These are phyloP conservation scores for Atta texana DNA, from an alignment of 1,140 invertebrate species.

Conservation along the genomic window DNA sequence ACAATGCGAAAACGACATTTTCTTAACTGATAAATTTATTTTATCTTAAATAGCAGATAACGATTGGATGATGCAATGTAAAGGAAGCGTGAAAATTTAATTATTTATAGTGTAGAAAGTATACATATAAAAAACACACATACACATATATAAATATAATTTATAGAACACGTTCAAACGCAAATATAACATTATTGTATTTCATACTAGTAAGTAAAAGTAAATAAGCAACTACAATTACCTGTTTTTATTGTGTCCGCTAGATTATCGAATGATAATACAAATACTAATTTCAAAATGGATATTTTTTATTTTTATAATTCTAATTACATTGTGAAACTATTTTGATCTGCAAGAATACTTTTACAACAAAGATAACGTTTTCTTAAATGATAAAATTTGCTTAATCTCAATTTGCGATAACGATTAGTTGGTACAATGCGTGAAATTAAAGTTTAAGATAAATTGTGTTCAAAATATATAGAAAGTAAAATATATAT, in stretches of 20 bases:
- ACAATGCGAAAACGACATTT: background rate
- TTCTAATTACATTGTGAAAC: background rate
- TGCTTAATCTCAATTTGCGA: too few relatives aligned
- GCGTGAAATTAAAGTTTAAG: too few relatives aligned
- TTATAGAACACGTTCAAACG: background rate
- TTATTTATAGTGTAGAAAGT: background rate
- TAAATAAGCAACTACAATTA: background rate
- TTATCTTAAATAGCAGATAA: background rate
- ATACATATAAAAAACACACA: background rate
- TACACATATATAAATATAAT: background rate
- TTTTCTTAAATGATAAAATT: too few relatives aligned
- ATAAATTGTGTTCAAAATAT: too few relatives aligned
- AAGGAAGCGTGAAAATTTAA: background rate
- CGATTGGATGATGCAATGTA: background rate
- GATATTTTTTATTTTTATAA: background rate
- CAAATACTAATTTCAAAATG: background rate
- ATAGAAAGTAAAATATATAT: too few relatives aligned
- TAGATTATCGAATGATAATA: background rate
- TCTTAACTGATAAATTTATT: conserved; percentile 4
- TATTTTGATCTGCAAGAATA: too few relatives aligned
- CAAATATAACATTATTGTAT: background rate
- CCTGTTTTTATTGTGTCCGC: background rate
- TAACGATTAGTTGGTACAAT: too few relatives aligned
- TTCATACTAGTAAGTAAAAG: background rate
- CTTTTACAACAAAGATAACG: too few relatives aligned